Conservation (phyloP, 2,797 vertebrate species). For the Cebuella pygmaea region DNA sequence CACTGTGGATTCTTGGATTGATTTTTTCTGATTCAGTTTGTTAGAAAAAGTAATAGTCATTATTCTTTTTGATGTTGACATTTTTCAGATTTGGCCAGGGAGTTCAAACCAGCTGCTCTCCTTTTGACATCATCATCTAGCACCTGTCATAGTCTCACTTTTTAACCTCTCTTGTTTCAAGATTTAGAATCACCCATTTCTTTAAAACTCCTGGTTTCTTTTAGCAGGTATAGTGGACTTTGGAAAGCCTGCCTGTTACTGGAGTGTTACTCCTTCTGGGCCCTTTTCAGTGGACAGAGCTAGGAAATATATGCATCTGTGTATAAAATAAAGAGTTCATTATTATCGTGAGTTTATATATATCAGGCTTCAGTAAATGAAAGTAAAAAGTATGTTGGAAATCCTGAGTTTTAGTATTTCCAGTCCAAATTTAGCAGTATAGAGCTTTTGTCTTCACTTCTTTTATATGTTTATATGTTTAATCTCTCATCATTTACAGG, state of each 20-base stretch:
- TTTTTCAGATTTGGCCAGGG: background rate
- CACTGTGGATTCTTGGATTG: background rate
- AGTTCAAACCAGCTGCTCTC: background rate
- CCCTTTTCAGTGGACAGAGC: background rate
- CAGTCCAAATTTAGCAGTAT: background rate
- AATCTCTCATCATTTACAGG: background rate
- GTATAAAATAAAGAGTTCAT: background rate
- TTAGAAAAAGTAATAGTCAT: background rate
- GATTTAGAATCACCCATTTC: background rate
- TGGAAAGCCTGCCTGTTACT: background rate
- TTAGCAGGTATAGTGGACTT: background rate
- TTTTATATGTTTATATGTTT: background rate
- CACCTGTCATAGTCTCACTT: background rate
- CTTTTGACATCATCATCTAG: background rate
- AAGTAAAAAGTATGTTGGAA: background rate
- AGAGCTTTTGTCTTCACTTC: background rate
- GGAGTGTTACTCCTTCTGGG: background rate
- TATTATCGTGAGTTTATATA: background rate
- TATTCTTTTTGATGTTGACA: background rate
- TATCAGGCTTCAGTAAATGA: background rate
- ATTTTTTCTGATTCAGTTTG: background rate
- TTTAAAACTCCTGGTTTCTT: background rate
- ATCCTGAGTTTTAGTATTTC: background rate
- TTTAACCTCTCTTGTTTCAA: background rate
- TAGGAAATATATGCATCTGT: background rate